Conservation (phyloP, 35 echinoderm and acorn worm genomes). For the Ptychodera flava region DNA sequence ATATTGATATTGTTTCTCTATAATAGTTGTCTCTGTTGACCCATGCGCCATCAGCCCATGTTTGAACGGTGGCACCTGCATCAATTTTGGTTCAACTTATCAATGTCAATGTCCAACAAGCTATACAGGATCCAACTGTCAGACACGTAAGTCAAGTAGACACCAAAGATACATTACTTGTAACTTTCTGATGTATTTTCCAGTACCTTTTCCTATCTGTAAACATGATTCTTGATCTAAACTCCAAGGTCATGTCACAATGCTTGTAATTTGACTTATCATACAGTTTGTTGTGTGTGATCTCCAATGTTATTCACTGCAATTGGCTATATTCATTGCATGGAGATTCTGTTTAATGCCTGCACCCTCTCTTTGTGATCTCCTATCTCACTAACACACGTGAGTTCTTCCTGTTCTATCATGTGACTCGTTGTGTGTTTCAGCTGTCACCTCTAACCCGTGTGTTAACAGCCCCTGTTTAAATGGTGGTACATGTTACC, state of each 20-base stretch:
- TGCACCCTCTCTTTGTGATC: slow-evolving; percentile 5
- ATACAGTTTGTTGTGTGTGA: too few species aligned
- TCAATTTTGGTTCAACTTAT: neutral
- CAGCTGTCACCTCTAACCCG: neutral
- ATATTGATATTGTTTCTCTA: too few species aligned
- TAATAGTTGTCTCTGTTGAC: too few species aligned
- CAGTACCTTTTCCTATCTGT: too few species aligned
- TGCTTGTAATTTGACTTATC: neutral
- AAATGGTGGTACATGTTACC: neutral
- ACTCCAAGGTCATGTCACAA: too few species aligned
- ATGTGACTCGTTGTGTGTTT: neutral
- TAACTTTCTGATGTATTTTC: too few species aligned
- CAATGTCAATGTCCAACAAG: neutral
- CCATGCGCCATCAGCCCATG: neutral
- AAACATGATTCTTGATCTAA: too few species aligned
- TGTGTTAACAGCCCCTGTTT: neutral
- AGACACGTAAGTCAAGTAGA: neutral
- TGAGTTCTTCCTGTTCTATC: neutral
- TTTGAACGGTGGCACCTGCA: neutral
- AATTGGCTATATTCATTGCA: too few species aligned
- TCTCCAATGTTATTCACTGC: too few species aligned
- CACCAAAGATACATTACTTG: too few species aligned
- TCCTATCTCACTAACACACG: neutral
- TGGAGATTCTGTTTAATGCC: too few species aligned
- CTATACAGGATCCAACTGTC: neutral